These are phyloP conservation scores for Aphelinus atriplicis DNA, from an alignment of 1,140 invertebrate genomes.

Conservation along the genomic window DNA sequence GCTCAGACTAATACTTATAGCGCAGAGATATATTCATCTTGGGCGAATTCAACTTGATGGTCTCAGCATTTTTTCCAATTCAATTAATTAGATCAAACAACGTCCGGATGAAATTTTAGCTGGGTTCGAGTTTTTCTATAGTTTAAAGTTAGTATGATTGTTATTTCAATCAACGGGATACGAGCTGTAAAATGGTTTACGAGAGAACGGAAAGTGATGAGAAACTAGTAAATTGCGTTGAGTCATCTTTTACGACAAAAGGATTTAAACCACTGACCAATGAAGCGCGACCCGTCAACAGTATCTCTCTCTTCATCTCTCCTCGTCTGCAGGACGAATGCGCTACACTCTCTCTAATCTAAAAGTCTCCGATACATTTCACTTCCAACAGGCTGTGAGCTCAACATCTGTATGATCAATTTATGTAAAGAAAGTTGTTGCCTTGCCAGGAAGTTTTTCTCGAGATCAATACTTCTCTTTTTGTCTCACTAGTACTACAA, in stretches of 20 bases:
- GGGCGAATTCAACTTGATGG: too few species aligned
- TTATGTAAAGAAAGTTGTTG: slow-evolving; percentile 16
- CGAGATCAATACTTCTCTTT: too few species aligned
- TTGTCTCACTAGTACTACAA: too few species aligned
- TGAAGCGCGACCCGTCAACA: slow-evolving; percentile 13
- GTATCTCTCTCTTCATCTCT: neutral
- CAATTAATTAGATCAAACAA: too few species aligned
- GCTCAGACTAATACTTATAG: too few species aligned
- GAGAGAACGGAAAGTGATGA: neutral
- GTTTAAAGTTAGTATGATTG: slow-evolving; percentile 1
- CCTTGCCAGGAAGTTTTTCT: neutral
- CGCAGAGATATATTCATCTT: too few species aligned
- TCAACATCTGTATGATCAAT: neutral
- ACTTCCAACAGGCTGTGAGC: neutral
- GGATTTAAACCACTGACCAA: slow-evolving; percentile 18
- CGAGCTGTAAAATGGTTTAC: neutral
- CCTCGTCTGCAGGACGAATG: neutral
- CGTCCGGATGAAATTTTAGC: too few species aligned
- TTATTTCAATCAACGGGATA: slow-evolving; percentile 12
- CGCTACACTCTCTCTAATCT: slow-evolving; percentile 17
- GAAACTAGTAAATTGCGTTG: slow-evolving; percentile 20
- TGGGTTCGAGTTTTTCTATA: neutral
- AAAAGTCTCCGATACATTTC: slow-evolving; percentile 11
- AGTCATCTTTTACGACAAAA: slow-evolving; percentile 21
- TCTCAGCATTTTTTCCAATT: too few species aligned